phyloP scores from a whole-genome alignment of 2,797 vertebrate genomes.

The Luscinia luscinia region DNA sequence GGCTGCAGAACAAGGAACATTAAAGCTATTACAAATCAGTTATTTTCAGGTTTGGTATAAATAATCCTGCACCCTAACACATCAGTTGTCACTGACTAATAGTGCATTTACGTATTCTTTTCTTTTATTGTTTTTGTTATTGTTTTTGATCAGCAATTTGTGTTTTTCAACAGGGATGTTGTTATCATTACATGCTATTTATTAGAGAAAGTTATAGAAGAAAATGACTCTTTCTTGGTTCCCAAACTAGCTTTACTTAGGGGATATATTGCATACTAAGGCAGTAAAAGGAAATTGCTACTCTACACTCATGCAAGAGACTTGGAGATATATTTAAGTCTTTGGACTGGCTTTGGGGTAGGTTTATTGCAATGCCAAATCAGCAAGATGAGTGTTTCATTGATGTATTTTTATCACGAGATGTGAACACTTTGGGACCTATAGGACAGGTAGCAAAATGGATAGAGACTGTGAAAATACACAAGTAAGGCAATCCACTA shows the following conservation, averaged over 20 bases:
- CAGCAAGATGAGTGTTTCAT: not conserved
- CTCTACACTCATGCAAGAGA: not conserved
- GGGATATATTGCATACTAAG: not conserved
- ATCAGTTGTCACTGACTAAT: not conserved
- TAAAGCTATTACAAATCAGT: not conserved
- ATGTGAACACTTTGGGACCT: not conserved
- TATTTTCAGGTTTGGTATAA: not conserved
- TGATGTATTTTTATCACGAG: not conserved
- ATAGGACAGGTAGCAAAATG: not conserved
- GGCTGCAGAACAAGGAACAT: conserved; percentile 20
- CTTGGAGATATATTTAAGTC: not conserved
- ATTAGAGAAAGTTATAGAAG: not conserved
- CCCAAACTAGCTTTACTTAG: not conserved
- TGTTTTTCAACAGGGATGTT: not conserved
- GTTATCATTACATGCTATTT: not conserved
- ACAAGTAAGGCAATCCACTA: not conserved
- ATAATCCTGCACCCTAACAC: not conserved
- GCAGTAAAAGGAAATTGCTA: not conserved
- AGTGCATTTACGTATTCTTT: not conserved
- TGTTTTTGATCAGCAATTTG: not conserved
- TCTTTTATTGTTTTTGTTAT: not conserved
- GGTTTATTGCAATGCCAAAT: not conserved
- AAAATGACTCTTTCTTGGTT: not conserved
- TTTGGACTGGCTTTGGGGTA: not conserved
- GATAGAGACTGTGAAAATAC: not conserved